Base-by-base conservation (phyloP, 2,888 invertebrate species). In the Agonopterix alstromeriana region DNA sequence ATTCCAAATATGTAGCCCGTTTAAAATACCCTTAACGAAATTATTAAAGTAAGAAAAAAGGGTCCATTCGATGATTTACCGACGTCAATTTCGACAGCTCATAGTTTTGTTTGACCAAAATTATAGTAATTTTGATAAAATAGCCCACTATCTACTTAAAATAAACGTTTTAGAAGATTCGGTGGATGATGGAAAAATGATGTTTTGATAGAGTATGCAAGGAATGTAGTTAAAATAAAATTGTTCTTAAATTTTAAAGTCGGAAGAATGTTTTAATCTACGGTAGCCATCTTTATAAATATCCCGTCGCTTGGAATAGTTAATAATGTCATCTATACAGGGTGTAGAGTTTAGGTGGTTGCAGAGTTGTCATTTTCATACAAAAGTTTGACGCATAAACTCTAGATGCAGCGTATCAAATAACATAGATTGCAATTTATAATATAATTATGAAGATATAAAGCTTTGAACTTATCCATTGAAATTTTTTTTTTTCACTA, bases 51-150 rank as follows among this genome's bases (percentile, higher is more conserved):
- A 67, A 70, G 71, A 85, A 84, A 86, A 85, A 85, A 84, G 75
- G 82, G 74, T 70, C 78, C 70, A 74, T 65, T 51, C 63, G 82
- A 85, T 87, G 87, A 87, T 87, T 80, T 84, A 88, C 84, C 72
- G 82, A 78, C 82, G 80, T 86, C 87, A 86, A 71, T 79, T 77
- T 70, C 82, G 87, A 88, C 87, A 86, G 87, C 70, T 80, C 77
- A 74, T 84, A 85, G 84, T 86, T 86, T 82, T 80, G 80, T 83
- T 79, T 78, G 76, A 73, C 76, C 74, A 68, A 82, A 87, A 88
- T 88, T 87, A 88, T 85, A 86, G 87, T 87, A 80, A 88, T 87
- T 27, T 86, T 85, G 72, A 82, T 79, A 78, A 80, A 85, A 85
- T 74, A 82, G 67, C 77, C 79, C 5, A 1, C 27, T 27, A 81